Conservation (phyloP, 1,140 invertebrate species). For the Euglossa dilemma region DNA sequence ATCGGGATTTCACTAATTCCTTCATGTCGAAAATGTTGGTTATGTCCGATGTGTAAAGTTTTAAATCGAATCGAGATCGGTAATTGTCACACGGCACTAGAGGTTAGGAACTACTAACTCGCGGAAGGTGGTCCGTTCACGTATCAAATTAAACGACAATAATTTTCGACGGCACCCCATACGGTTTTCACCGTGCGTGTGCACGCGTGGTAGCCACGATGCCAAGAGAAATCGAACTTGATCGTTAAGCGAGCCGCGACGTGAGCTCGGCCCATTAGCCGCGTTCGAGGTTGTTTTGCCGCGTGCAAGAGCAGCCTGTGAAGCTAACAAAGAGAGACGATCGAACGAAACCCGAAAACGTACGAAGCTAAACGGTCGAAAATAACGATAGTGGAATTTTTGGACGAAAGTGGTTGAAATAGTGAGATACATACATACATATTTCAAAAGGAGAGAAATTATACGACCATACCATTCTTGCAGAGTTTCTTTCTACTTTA, state of each 20-base stretch:
- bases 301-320: not conserved
- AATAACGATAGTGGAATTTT: no score
- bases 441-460: no score
- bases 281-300: conserved; percentile 68
- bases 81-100: not conserved
- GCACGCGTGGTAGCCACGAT: conserved; percentile 67
- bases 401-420: no score
- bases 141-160: conserved; percentile 35
- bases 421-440: no score
- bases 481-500: no score
- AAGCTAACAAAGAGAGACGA: not conserved
- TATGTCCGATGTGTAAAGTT: not conserved
- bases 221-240: conserved; percentile 81
- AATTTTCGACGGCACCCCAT: conserved; percentile 70
- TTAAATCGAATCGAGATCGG: conserved; percentile 6
- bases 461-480: no score
- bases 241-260: conserved; percentile 79
- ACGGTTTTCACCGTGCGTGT: conserved; percentile 73
- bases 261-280: conserved; percentile 76
- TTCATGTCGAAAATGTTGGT: not conserved
- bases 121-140: conserved; percentile 30
- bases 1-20: not conserved
- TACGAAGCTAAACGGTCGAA: not conserved
- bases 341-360: not conserved
- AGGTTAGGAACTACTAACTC: not conserved